Evolutionary conservation across 2,797 vertebrate species (phyloP).

Genomic region (Hemibagrus guttatus): DNA sequence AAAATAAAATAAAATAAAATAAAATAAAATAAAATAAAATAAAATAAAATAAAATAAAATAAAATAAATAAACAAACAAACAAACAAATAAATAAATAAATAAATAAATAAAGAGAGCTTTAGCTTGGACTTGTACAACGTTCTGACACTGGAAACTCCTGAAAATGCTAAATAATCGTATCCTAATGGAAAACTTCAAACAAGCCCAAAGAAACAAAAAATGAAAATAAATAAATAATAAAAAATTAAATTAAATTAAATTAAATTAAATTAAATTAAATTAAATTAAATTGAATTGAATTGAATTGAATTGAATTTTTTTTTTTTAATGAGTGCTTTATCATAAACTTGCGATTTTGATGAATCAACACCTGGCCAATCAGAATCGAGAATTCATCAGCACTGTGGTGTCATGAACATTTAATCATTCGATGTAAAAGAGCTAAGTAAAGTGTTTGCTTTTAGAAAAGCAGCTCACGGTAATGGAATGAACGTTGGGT

Average conservation of each 20-base stretch:
- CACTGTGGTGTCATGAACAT: neutral
- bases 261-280: no score
- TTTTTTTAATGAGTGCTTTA: no score
- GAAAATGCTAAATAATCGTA: neutral
- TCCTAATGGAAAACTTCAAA: neutral
- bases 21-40: no score
- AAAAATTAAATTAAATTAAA: no score
- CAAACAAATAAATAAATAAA: no score
- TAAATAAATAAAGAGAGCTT: no score
- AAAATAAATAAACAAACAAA: no score
- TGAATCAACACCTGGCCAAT: neutral
- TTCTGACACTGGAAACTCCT: neutral
- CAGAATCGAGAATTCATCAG: neutral
- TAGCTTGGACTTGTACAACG: neutral
- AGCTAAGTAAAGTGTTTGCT: neutral
- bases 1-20: no score
- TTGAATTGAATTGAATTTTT: no score
- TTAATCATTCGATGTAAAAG: neutral
- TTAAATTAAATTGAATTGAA: no score
- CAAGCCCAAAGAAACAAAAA: no score
- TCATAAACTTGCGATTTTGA: neutral
- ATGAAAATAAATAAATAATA: neutral
- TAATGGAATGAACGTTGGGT: neutral
- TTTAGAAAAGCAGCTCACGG: neutral
- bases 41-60: no score